phyloP scores from a whole-genome alignment of 2,113 vertebrate genomes.

The Rutilus rutilus region DNA sequence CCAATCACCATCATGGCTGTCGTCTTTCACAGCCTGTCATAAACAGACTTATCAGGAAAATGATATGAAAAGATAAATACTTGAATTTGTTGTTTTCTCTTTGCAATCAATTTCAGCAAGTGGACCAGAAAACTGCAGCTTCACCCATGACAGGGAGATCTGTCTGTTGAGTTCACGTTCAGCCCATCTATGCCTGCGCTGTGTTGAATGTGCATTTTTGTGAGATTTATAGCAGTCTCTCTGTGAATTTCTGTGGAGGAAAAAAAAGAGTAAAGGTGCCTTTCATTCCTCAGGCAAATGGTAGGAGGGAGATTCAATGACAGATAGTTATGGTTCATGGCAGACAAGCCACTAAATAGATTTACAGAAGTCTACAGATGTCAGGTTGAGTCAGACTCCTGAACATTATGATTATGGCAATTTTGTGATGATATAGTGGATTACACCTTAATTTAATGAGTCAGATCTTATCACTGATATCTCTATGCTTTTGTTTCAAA shows the following conservation, averaged over 20 bases:
- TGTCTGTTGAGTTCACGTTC: conserved; percentile 57
- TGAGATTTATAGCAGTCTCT: conserved; percentile 49
- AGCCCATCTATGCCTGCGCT: conserved; percentile 42
- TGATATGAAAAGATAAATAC: conserved; percentile 15
- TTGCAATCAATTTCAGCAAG: neutral
- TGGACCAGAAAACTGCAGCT: neutral
- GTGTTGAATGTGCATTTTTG: conserved; percentile 42
- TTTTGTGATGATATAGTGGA: conserved; percentile 50
- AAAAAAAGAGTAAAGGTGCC: conserved; percentile 46
- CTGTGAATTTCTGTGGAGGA: conserved; percentile 36
- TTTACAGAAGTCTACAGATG: conserved; percentile 57
- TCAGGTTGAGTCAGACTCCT: conserved; percentile 47
- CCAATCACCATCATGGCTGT: neutral
- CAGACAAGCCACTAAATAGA: conserved; percentile 56
- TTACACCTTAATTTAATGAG: conserved; percentile 52
- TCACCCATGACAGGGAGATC: conserved; percentile 52
- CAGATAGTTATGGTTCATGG: conserved; percentile 53
- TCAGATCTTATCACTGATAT: conserved; percentile 38
- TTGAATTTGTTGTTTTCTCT: neutral
- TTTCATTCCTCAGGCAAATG: conserved; percentile 48
- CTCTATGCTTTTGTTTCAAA: conserved; percentile 46
- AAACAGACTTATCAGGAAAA: neutral
- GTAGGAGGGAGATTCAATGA: conserved; percentile 53
- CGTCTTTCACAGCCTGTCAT: conserved; percentile 10
- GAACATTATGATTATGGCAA: conserved; percentile 51